These are phyloP conservation scores for Scrobipalpa costella DNA, from an alignment of 2,888 invertebrate species.

Conservation along the genomic window DNA sequence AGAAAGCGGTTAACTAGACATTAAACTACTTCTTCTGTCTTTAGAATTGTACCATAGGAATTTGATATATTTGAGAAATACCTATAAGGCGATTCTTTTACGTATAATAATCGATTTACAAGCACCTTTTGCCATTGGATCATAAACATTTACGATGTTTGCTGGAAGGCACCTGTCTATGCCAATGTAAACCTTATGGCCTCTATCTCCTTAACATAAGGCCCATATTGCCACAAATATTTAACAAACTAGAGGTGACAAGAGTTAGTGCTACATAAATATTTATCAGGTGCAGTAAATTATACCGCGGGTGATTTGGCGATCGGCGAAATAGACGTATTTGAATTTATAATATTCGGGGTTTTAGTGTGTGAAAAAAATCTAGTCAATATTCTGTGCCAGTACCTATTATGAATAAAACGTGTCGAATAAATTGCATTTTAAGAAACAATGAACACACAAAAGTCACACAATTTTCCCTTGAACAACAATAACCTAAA, in stretches of 20 bases:
- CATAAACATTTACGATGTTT: slow-evolving; percentile 34
- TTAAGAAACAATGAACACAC: no score
- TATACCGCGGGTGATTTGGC: slow-evolving; percentile 22
- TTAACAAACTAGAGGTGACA: slow-evolving; percentile 12
- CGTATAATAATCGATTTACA: slow-evolving; percentile 28
- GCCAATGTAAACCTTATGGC: slow-evolving; percentile 12
- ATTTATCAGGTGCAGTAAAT: slow-evolving; percentile 27
- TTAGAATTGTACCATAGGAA: not conserved
- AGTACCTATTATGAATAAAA: not conserved
- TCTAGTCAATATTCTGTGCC: no score
- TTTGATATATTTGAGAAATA: not conserved
- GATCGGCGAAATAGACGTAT: slow-evolving; percentile 9
- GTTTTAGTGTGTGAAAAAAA: slow-evolving; percentile 2
- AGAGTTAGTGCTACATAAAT: slow-evolving; percentile 21
- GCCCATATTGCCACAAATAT: not conserved
- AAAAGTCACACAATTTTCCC: no score
- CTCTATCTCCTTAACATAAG: not conserved
- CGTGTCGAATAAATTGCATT: no score
- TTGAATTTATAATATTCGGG: slow-evolving; percentile 9
- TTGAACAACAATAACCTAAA: no score
- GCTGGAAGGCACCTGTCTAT: slow-evolving; percentile 17
- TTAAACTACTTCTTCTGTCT: no score
- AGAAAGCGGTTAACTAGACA: no score
- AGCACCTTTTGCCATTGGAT: slow-evolving; percentile 26
- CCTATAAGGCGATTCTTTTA: not conserved